Evolutionary conservation across 2,113 vertebrate genomes (phyloP).

Genomic region (Neopipo cinnamomea): DNA sequence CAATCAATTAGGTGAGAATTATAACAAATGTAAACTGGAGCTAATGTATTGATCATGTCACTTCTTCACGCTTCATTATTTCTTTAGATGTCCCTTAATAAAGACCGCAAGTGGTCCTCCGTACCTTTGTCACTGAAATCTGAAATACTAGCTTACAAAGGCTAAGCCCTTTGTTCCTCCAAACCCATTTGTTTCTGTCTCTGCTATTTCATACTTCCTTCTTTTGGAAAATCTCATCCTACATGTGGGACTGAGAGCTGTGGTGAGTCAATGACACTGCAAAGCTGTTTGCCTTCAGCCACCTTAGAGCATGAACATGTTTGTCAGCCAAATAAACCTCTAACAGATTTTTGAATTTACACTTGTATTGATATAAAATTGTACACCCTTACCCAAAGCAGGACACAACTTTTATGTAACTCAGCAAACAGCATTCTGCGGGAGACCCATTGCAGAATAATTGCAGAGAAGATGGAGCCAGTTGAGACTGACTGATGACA

Average conservation of each 20-base stretch:
- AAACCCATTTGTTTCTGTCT: background rate
- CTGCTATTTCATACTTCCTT: background rate
- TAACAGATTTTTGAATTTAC: background rate
- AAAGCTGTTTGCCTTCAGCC: background rate
- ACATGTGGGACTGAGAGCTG: background rate
- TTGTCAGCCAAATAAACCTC: background rate
- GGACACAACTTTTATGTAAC: background rate
- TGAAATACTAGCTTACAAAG: constrained; percentile 1
- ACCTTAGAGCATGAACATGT: background rate
- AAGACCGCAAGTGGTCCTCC: background rate
- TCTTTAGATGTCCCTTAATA: background rate
- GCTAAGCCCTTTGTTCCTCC: background rate
- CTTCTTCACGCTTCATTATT: background rate
- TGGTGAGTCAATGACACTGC: background rate
- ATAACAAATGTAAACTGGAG: constrained; percentile 41
- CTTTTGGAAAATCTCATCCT: background rate
- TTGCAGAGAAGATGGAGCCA: background rate
- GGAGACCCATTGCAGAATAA: background rate
- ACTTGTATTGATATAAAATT: background rate
- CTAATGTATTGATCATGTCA: constrained; percentile 24
- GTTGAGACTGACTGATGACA: background rate
- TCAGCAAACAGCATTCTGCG: background rate
- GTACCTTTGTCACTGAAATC: background rate
- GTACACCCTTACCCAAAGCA: rapidly evolving
- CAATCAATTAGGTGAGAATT: constrained; percentile 47